These are phyloP conservation scores for Augochlora pura DNA, from an alignment of 1,140 invertebrate genomes.

Conservation along the genomic window DNA sequence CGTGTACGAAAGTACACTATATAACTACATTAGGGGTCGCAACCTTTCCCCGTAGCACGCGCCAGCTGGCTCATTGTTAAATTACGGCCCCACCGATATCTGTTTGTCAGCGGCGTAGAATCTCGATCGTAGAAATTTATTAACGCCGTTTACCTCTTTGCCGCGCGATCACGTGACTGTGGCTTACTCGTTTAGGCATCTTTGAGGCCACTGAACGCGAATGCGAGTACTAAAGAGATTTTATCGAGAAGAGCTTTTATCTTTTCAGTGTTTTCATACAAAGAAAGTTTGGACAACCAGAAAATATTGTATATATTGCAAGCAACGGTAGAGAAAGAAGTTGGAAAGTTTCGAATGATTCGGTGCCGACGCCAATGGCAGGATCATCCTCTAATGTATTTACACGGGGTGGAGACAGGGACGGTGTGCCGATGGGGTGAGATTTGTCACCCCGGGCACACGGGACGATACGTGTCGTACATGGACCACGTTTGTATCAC, in stretches of 20 bases:
- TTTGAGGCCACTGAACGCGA: too few relatives aligned
- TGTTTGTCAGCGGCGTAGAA: conserved; percentile 64
- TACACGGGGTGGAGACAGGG: conserved; percentile 73
- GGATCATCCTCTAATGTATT: conserved; percentile 81
- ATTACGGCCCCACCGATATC: conserved; percentile 78
- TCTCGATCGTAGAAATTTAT: conserved; percentile 27
- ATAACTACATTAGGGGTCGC: conserved; percentile 79
- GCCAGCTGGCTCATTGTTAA: conserved; percentile 81
- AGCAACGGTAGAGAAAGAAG: not conserved
- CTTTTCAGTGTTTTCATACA: too few relatives aligned
- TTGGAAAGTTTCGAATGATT: not conserved
- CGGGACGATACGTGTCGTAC: conserved; percentile 72
- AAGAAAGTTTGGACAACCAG: not conserved
- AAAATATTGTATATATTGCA: not conserved
- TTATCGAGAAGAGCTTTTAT: too few relatives aligned
- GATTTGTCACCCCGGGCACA: conserved; percentile 75
- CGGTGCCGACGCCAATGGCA: conserved; percentile 70
- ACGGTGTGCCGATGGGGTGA: conserved; percentile 71
- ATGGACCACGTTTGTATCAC: conserved; percentile 77
- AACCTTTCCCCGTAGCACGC: conserved; percentile 77
- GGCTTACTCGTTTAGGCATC: not conserved
- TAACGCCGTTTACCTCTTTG: conserved; percentile 5
- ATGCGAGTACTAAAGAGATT: not conserved
- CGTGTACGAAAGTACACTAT: conserved; percentile 73
- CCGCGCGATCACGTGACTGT: not conserved